Percentiles rank a stretch among this genome's conserved stretches.
phyloP scores from a whole-genome alignment of 2,797 vertebrate species.

The Lerista edwardsae region DNA sequence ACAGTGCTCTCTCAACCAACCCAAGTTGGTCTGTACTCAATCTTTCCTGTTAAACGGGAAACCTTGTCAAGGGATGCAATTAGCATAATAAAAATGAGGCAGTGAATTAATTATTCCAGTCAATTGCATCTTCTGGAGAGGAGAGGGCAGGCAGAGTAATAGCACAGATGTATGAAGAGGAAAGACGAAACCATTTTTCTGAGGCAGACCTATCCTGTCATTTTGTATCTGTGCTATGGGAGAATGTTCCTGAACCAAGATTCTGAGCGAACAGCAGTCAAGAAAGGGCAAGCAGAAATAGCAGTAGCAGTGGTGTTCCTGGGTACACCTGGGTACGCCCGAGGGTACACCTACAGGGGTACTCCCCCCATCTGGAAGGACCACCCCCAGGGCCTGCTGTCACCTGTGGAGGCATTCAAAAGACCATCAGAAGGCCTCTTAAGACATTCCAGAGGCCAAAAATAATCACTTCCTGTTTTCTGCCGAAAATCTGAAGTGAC shows the following conservation, averaged over 20 bases:
- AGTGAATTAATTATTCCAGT: constrained; percentile 19
- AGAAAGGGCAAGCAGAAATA: background rate
- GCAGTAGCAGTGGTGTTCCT: too few relatives aligned
- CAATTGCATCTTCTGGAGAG: background rate
- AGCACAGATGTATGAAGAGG: background rate
- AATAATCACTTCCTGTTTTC: too few relatives aligned
- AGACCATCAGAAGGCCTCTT: too few relatives aligned
- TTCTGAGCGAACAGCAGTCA: background rate
- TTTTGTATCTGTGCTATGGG: background rate
- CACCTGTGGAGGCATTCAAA: too few relatives aligned
- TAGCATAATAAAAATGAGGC: constrained; percentile 12
- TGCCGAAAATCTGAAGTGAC: too few relatives aligned
- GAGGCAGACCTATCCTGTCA: background rate
- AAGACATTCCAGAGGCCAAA: too few relatives aligned
- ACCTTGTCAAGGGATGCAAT: constrained; percentile 9
- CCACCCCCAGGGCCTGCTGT: too few relatives aligned
- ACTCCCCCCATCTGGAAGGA: too few relatives aligned
- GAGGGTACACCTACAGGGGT: too few relatives aligned
- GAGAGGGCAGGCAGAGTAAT: constrained; percentile 1
- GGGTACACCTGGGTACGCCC: too few relatives aligned
- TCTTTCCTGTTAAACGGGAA: background rate
- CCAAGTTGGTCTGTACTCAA: background rate
- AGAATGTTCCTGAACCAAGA: background rate
- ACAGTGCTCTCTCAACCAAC: background rate
- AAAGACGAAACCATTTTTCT: background rate